These are phyloP conservation scores for Pachliopta kotzebuea DNA, from an alignment of 2,888 invertebrate genomes.

Conservation along the genomic window DNA sequence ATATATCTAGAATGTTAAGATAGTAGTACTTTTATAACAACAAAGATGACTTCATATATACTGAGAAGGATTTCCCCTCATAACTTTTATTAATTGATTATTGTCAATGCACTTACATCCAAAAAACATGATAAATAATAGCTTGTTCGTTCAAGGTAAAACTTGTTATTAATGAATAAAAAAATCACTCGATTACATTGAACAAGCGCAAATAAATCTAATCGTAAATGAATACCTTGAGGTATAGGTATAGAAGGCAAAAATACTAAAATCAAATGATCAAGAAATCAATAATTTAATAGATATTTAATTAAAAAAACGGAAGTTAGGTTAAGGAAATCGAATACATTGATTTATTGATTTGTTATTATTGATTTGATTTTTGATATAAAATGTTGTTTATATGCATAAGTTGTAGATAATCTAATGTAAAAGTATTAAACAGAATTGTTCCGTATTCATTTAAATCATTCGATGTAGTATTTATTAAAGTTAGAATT, in stretches of 20 bases:
- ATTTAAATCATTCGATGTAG: too few relatives aligned
- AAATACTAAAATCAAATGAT: not conserved
- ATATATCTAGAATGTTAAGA: too few relatives aligned
- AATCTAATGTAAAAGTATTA: too few relatives aligned
- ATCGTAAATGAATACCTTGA: not conserved
- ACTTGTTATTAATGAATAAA: not conserved
- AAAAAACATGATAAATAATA: conserved; percentile 1
- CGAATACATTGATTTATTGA: not conserved
- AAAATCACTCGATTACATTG: not conserved
- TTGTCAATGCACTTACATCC: not conserved
- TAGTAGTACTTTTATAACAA: too few relatives aligned
- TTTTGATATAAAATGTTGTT: too few relatives aligned
- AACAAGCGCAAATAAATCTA: not conserved
- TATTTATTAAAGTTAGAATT: too few relatives aligned
- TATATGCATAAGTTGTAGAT: too few relatives aligned
- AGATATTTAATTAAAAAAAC: not conserved
- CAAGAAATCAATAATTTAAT: not conserved
- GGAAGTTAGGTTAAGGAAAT: not conserved
- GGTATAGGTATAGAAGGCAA: not conserved
- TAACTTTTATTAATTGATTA: not conserved
- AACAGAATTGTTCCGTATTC: too few relatives aligned
- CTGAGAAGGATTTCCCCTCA: too few relatives aligned
- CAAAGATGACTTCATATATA: too few relatives aligned
- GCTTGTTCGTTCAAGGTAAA: not conserved
- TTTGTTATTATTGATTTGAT: not conserved